phyloP scores from a whole-genome alignment of 2,888 invertebrate genomes.

The Plagodis dolabraria region DNA sequence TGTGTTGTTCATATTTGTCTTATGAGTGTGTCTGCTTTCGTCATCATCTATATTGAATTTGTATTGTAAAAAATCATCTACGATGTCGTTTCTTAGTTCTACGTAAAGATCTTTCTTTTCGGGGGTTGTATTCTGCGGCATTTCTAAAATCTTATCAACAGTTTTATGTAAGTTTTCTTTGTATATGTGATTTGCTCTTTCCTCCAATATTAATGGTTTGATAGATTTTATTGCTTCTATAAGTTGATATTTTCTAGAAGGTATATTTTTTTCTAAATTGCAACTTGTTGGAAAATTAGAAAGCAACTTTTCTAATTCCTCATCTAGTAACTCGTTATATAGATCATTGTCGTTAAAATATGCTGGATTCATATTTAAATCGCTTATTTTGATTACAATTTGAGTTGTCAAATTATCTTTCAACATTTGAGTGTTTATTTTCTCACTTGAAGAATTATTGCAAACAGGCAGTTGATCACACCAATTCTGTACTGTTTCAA shows the following conservation, averaged over 20 bases:
- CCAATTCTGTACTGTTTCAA: slow-evolving; percentile 59
- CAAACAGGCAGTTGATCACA: slow-evolving; percentile 55
- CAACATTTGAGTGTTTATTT: slow-evolving; percentile 36
- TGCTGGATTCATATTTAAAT: slow-evolving; percentile 55
- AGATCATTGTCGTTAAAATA: slow-evolving; percentile 53
- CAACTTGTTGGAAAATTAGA: slow-evolving; percentile 43
- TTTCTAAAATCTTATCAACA: slow-evolving; percentile 47
- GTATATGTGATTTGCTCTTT: slow-evolving; percentile 53
- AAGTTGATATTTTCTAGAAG: slow-evolving; percentile 48
- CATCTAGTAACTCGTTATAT: slow-evolving; percentile 53
- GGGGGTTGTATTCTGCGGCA: slow-evolving; percentile 37
- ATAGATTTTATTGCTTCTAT: slow-evolving; percentile 48
- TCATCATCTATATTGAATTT: slow-evolving; percentile 50
- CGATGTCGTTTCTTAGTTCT: slow-evolving; percentile 52
- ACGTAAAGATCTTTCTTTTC: slow-evolving; percentile 39
- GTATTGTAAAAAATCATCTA: slow-evolving; percentile 58
- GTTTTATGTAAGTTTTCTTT: slow-evolving; percentile 54
- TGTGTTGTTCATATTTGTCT: slow-evolving; percentile 49
- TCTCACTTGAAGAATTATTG: slow-evolving; percentile 40
- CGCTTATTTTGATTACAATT: slow-evolving; percentile 62
- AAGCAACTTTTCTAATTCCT: slow-evolving; percentile 54
- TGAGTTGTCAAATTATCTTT: slow-evolving; percentile 53
- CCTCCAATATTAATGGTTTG: slow-evolving; percentile 54
- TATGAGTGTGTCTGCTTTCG: slow-evolving; percentile 48
- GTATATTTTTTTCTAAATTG: slow-evolving; percentile 45